Conservation (phyloP, 2,797 vertebrate species). For the Coregonus ussuriensis region DNA sequence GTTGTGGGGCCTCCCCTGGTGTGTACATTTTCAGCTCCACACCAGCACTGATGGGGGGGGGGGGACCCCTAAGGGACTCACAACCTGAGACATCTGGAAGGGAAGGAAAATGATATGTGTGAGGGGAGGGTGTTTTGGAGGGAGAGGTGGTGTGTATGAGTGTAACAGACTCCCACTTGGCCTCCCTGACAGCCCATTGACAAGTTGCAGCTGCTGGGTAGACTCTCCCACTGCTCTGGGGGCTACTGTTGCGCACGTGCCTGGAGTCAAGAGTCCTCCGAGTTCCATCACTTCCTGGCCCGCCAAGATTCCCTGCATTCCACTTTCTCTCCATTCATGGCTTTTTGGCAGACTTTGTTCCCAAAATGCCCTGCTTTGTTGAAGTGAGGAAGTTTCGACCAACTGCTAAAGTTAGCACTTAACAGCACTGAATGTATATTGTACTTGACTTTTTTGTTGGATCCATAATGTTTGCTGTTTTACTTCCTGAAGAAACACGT, state of each 20-base stretch:
- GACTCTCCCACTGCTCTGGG: conserved; percentile 36
- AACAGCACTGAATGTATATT: too few relatives aligned
- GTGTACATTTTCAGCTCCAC: conserved; percentile 35
- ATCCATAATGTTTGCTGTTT: too few relatives aligned
- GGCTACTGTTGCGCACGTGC: conserved; percentile 45
- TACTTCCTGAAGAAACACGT: too few relatives aligned
- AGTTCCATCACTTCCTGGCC: conserved; percentile 32
- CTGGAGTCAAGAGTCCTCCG: conserved; percentile 37
- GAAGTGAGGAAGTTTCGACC: too few relatives aligned
- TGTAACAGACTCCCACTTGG: conserved; percentile 48
- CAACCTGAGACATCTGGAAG: conserved; percentile 38
- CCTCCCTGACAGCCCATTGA: conserved; percentile 67
- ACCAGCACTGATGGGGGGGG: conserved; percentile 58
- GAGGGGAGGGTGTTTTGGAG: conserved; percentile 24
- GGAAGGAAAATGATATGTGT: conserved; percentile 6
- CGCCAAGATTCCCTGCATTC: conserved; percentile 10
- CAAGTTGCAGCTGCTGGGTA: conserved; percentile 63
- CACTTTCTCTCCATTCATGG: conserved; percentile 13
- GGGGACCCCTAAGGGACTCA: conserved; percentile 53
- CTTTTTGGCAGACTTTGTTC: too few relatives aligned
- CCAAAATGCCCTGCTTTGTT: too few relatives aligned
- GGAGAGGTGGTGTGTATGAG: conserved; percentile 22
- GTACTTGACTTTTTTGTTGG: too few relatives aligned
- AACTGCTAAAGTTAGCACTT: too few relatives aligned
- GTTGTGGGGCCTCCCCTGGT: conserved; percentile 43